These are phyloP conservation scores for Drosophila infuscata DNA, from an alignment of 2,888 invertebrate genomes.

Conservation along the genomic window DNA sequence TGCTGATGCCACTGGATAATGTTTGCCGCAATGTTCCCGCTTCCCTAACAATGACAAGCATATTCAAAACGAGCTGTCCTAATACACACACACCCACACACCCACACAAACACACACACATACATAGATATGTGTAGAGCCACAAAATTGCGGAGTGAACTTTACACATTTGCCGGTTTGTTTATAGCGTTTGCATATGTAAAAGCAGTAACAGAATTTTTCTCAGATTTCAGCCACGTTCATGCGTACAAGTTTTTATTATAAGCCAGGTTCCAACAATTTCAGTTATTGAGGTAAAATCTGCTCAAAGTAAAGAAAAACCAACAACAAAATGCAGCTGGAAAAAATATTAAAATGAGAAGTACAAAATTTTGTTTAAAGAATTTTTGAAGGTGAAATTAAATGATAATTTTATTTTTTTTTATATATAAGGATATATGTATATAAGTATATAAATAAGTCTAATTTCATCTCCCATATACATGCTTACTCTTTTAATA, in stretches of 20 bases:
- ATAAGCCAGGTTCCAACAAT: not conserved
- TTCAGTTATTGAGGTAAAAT: not conserved
- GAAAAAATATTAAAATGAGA: too few species aligned
- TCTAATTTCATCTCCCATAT: too few species aligned
- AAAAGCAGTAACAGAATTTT: constrained; percentile 28
- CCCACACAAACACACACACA: not conserved
- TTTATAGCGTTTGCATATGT: constrained; percentile 59
- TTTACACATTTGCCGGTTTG: constrained; percentile 73
- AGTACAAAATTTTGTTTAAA: too few species aligned
- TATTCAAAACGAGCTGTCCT: constrained; percentile 59
- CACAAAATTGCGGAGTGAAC: constrained; percentile 38
- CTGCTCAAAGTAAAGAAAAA: not conserved
- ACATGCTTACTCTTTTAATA: too few species aligned
- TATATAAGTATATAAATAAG: not conserved
- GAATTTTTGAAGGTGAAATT: too few species aligned
- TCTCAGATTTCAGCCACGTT: constrained; percentile 39
- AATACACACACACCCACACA: constrained; percentile 9
- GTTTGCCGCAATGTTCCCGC: constrained; percentile 59
- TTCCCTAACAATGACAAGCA: constrained; percentile 71
- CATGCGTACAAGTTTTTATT: constrained; percentile 17
- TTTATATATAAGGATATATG: too few species aligned
- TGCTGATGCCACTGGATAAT: constrained; percentile 60
- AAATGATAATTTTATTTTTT: too few species aligned
- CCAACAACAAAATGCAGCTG: too few species aligned
- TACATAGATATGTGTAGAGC: too few species aligned